Percentiles rank a stretch among this genome's conserved stretches.
Evolutionary conservation across 30 jellyfish, hydroid and myxozoan genomes (phyloP).

Genomic region (Pseudorhiza aurosa): DNA sequence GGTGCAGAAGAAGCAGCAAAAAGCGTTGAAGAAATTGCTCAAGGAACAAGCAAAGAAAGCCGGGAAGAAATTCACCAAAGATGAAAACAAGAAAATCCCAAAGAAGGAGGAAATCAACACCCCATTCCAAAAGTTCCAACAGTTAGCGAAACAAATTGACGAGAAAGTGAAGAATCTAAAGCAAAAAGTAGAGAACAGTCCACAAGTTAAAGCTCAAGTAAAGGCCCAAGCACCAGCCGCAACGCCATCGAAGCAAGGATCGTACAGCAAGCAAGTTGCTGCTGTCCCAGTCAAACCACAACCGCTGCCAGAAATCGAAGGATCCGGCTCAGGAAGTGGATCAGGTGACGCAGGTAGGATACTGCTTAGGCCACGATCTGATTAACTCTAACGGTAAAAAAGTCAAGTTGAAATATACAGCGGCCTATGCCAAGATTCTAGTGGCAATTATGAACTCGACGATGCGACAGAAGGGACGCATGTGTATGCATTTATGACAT

Average conservation of each 20-base stretch:
- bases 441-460: too few relatives aligned
- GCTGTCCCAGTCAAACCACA: not conserved
- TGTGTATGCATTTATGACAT: too few relatives aligned
- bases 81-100: constrained; percentile 40
- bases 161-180: constrained; percentile 51
- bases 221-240: not conserved
- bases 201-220: constrained; percentile 17
- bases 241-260: not conserved
- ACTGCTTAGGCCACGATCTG: too few relatives aligned
- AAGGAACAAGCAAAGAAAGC: not conserved
- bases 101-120: constrained; percentile 28
- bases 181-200: constrained; percentile 51
- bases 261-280: not conserved
- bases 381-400: too few relatives aligned
- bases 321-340: constrained; percentile 72
- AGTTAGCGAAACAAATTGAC: constrained; percentile 57
- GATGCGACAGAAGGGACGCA: too few relatives aligned
- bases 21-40: constrained; percentile 34
- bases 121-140: constrained; percentile 53
- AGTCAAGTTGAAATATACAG: too few relatives aligned
- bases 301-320: constrained; percentile 43
- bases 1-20: constrained; percentile 9
- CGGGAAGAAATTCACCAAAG: constrained; percentile 16
- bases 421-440: too few relatives aligned
- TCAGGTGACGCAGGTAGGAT: constrained; percentile 60